phyloP scores from a whole-genome alignment of 1,140 invertebrate species.

The Micrasema longulum region DNA sequence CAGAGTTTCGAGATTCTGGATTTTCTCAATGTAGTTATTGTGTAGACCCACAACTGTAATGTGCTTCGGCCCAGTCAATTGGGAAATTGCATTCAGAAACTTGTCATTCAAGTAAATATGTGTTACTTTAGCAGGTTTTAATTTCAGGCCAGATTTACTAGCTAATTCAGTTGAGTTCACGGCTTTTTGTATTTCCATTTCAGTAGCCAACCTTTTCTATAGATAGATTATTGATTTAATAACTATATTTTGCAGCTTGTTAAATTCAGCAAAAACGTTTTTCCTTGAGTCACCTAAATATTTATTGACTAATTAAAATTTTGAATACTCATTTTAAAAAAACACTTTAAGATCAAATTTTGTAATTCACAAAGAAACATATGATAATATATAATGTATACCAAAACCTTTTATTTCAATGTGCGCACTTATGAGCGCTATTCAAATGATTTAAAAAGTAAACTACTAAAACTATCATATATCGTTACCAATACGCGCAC shows the following conservation, averaged over 20 bases:
- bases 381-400: too few species aligned
- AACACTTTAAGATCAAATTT: too few species aligned
- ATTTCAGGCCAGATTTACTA: conserved; percentile 24
- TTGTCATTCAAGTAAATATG: conserved; percentile 69
- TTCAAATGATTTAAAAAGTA: too few species aligned
- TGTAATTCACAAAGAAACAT: too few species aligned
- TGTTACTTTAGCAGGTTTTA: conserved; percentile 48
- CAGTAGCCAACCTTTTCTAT: background rate
- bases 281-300: too few species aligned
- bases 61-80: conserved; percentile 63
- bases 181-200: conserved; percentile 23
- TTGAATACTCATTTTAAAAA: too few species aligned
- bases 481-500: too few species aligned
- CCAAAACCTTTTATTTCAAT: too few species aligned
- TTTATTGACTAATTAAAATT: too few species aligned
- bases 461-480: too few species aligned
- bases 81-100: conserved; percentile 64
- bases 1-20: conserved; percentile 71
- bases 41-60: conserved; percentile 75
- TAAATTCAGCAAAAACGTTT: too few species aligned
- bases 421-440: too few species aligned
- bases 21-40: conserved; percentile 71
- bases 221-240: conserved; percentile 20
- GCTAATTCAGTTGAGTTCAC: background rate
- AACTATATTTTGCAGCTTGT: background rate